Conservation (phyloP, 1,140 invertebrate genomes). For the Aradophagus sp. region DNA sequence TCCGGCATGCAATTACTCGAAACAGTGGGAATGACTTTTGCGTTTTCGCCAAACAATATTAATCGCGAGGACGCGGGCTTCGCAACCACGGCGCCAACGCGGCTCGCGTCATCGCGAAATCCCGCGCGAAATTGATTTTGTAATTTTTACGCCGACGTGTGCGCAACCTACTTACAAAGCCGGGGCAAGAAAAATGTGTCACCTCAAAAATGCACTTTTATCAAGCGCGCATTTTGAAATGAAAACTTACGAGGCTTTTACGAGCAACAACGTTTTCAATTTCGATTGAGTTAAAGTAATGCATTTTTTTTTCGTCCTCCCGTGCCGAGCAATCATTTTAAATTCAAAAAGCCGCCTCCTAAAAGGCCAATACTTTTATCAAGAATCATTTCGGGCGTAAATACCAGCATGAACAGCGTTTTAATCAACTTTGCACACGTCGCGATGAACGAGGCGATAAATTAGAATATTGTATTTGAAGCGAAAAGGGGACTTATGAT, state of each 20-base stretch:
- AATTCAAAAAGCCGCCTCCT: conserved; percentile 30
- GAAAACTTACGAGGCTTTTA: conserved; percentile 46
- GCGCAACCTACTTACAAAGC: conserved; percentile 35
- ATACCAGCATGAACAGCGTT: background rate
- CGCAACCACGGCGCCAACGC: background rate
- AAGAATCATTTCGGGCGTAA: conserved; percentile 3
- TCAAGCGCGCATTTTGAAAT: conserved; percentile 21
- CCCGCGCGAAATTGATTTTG: conserved; percentile 21
- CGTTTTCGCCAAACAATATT: conserved; percentile 1
- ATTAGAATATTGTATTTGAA: too few relatives aligned
- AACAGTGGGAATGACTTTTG: conserved; percentile 9
- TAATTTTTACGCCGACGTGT: conserved; percentile 12
- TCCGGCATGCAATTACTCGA: conserved; percentile 1
- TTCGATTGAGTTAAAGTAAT: conserved; percentile 33
- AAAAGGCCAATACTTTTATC: conserved; percentile 1
- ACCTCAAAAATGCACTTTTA: conserved; percentile 23
- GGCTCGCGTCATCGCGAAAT: background rate
- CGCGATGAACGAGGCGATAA: too few relatives aligned
- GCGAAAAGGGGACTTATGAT: too few relatives aligned
- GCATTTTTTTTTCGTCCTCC: conserved; percentile 14
- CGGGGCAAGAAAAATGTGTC: conserved; percentile 37
- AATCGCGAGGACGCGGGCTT: background rate
- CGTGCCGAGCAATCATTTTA: conserved; percentile 26
- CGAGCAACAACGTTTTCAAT: conserved; percentile 14
- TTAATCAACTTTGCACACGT: too few relatives aligned